Evolutionary conservation across 2,113 vertebrate genomes (phyloP), one percentile per base, ranked within the genome.

Genomic region (Aphyosemion australe): DNA sequence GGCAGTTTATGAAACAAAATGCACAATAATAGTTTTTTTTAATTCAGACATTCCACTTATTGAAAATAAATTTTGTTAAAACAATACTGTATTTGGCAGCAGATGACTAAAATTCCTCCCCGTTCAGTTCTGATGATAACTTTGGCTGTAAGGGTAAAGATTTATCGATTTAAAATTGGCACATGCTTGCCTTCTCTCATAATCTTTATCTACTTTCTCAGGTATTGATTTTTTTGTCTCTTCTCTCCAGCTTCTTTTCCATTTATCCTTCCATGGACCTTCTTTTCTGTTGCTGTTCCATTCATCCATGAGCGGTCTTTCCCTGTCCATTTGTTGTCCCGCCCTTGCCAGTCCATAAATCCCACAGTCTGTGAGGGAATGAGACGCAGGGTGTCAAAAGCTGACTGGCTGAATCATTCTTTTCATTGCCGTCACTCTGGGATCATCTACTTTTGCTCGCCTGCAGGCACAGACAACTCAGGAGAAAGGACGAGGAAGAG

Each of bases 381-480:
- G 34, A 78, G 66, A 73, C 48, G 64, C 20, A 47, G 47, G 71
- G 67, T 75, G 82, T 72, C 6, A 21, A 66, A 69, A 58, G 60
- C 32, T 7, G 11, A 19, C 72, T 4, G 18, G n/a, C 58, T 63
- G 65, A 74, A 68, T 81, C 61, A 47, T 61, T 81, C 51, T 69
- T 72, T 71, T 70, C 78, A 74, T 69, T 60, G 53, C 21, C 8
- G 20, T 68, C 73, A 61, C 59, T 79, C 61, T 53, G 72, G 47
- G 61, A 72, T 72, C 61, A 65, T 79, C 42, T 55, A 6, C 47
- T 62, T 80, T n/a, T 72, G 69, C 54, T 49, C 1, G 48, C 72
- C 71, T 3, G 34, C 53, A 51, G 83, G 71, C 65, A 58, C 31
- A 60, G 64, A 63, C 41, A 12, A 46, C 46, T 54, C 53, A 58